phyloP scores from a whole-genome alignment of 1,140 invertebrate species.

The Drosophila nebulosa region DNA sequence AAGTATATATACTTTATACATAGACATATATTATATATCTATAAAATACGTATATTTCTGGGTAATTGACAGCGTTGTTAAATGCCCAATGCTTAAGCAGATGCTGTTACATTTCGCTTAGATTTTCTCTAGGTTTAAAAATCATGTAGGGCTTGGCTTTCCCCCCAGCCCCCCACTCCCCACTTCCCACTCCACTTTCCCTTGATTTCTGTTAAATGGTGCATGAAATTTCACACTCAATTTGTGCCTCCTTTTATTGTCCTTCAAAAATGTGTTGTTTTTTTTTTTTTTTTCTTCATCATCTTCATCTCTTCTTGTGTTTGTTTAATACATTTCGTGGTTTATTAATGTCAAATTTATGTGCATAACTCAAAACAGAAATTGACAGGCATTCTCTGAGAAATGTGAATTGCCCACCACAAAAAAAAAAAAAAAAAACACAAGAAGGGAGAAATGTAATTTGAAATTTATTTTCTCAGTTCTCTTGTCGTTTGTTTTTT shows the following conservation, averaged over 20 bases:
- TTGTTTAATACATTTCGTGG: constrained; percentile 36
- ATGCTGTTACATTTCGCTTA: constrained; percentile 12
- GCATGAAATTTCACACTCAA: constrained; percentile 76
- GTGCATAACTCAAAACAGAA: constrained; percentile 40
- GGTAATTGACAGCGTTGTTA: constrained; percentile 56
- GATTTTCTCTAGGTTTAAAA: constrained; percentile 49
- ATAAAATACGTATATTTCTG: constrained; percentile 38
- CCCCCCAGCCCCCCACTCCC: neutral
- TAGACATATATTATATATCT: constrained; percentile 18
- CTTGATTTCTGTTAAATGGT: constrained; percentile 55
- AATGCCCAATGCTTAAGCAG: constrained; percentile 42
- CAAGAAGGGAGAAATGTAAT: neutral
- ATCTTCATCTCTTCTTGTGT: constrained; percentile 7
- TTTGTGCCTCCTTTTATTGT: constrained; percentile 39
- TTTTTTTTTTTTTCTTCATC: constrained; percentile 10
- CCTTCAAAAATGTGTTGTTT: no score
- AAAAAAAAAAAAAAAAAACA: neutral
- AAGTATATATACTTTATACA: neutral
- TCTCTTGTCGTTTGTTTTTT: neutral
- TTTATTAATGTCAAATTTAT: constrained; percentile 73
- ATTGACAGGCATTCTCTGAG: constrained; percentile 27
- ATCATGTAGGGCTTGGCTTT: constrained; percentile 4
- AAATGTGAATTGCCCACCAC: constrained; percentile 5
- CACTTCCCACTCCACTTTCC: neutral
- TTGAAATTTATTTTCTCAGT: neutral